phyloP scores from a whole-genome alignment of 2,113 vertebrate species.

The Suricata suricatta region DNA sequence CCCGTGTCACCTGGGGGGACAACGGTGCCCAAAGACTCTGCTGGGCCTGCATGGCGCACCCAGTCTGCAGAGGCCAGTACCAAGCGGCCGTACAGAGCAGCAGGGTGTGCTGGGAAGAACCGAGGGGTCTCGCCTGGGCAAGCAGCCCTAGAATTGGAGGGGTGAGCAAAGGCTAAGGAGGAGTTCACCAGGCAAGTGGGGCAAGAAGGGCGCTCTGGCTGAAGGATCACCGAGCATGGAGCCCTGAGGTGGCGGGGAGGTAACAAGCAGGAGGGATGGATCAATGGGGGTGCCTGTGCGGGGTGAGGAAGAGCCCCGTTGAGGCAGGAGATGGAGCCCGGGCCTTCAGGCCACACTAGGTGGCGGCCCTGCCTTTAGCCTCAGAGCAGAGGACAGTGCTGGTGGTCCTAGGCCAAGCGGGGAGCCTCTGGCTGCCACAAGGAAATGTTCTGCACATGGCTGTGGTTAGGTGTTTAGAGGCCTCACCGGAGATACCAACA shows the following conservation, averaged over 20 bases:
- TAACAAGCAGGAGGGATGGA: too few species aligned
- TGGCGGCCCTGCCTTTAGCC: neutral
- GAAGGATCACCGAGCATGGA: neutral
- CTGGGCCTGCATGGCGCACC: fast-evolving
- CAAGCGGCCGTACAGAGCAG: neutral
- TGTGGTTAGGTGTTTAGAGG: neutral
- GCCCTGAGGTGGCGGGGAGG: neutral
- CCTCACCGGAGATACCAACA: neutral
- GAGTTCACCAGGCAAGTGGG: neutral
- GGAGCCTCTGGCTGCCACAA: neutral
- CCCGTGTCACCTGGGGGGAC: too few species aligned
- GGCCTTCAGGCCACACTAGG: neutral
- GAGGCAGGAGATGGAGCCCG: neutral
- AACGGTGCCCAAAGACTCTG: neutral
- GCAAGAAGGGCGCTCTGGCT: neutral
- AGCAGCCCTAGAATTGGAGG: neutral
- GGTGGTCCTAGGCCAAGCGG: neutral
- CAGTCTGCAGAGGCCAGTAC: neutral
- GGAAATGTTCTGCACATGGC: neutral
- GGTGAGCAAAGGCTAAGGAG: neutral
- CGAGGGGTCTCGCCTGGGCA: neutral
- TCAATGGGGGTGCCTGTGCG: fast-evolving
- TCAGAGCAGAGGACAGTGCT: neutral
- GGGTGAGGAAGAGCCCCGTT: fast-evolving
- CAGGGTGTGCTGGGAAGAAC: neutral